Evolutionary conservation across 1,140 invertebrate species (phyloP).

Genomic region (Neoseiulus cucumeris): DNA sequence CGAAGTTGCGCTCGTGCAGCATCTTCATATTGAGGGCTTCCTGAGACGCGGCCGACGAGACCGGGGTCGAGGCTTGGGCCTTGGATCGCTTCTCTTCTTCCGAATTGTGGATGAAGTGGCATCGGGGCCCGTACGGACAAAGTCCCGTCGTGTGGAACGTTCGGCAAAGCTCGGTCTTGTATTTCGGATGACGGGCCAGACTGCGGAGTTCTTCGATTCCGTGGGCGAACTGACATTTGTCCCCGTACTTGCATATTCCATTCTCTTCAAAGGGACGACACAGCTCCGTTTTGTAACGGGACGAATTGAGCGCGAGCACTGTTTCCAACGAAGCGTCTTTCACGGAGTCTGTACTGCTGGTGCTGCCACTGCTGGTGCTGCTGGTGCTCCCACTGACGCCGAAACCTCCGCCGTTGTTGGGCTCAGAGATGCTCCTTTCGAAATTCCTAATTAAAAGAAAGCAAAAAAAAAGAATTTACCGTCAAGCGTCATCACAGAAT

Average conservation of each 20-base stretch:
- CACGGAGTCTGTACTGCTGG: background rate
- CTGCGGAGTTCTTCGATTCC: slow-evolving; percentile 19
- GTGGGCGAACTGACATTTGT: slow-evolving; percentile 22
- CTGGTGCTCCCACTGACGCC: background rate
- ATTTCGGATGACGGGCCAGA: slow-evolving; percentile 20
- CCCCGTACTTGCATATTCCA: slow-evolving; percentile 21
- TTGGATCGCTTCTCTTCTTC: background rate
- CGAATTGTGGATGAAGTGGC: slow-evolving; percentile 19
- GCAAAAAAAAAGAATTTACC: background rate
- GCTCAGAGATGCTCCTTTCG: background rate
- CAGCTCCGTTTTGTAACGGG: slow-evolving; percentile 22
- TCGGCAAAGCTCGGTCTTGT: slow-evolving; percentile 21
- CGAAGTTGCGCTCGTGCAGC: background rate
- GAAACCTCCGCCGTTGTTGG: background rate
- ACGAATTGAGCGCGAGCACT: background rate
- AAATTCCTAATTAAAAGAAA: background rate
- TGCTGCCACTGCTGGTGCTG: background rate
- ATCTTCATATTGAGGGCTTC: slow-evolving; percentile 8
- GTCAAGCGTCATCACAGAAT: no score
- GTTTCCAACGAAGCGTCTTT: no score
- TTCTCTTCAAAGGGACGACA: slow-evolving; percentile 20
- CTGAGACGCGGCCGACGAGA: background rate
- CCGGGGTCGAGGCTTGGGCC: background rate
- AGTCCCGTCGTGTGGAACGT: slow-evolving; percentile 20
- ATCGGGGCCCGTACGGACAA: slow-evolving; percentile 21